Conservation (phyloP, 2,113 vertebrate species). For the Calyptommatus sinebrachiatus region DNA sequence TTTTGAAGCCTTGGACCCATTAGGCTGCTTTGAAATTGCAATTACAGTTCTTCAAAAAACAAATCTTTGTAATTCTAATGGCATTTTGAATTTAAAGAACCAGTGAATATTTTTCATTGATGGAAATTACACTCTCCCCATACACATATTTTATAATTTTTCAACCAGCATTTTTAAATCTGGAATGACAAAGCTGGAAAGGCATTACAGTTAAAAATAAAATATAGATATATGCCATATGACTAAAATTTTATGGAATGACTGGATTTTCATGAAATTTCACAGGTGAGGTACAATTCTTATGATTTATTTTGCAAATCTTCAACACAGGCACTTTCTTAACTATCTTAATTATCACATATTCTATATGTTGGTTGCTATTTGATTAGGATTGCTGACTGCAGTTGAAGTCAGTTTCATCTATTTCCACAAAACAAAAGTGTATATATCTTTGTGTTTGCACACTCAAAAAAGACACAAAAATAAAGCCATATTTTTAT, state of each 20-base stretch:
- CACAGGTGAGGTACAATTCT: neutral
- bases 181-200: conserved; percentile 13
- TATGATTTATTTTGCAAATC: conserved; percentile 4
- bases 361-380: neutral
- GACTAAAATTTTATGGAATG: neutral
- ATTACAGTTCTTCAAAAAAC: neutral
- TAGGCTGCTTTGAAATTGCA: conserved; percentile 16
- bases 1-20: neutral
- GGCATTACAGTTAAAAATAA: conserved; percentile 3
- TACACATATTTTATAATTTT: conserved; percentile 24
- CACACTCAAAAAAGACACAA: too few species aligned
- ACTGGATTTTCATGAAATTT: conserved; percentile 6
- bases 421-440: too few species aligned
- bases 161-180: conserved; percentile 14
- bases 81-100: conserved; percentile 29
- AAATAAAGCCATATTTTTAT: too few species aligned
- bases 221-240: conserved; percentile 2
- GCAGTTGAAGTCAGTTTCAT: too few species aligned
- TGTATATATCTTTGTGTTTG: too few species aligned
- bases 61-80: conserved; percentile 26
- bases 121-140: conserved; percentile 1
- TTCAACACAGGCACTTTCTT: conserved; percentile 8
- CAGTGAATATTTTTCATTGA: conserved; percentile 22
- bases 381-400: too few species aligned
- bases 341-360: neutral